A percentile compares a stretch with the other conserved stretches of the same genome.
Evolutionary conservation across 1,140 invertebrate species (phyloP).

Genomic region (Hyles euphorbiae): DNA sequence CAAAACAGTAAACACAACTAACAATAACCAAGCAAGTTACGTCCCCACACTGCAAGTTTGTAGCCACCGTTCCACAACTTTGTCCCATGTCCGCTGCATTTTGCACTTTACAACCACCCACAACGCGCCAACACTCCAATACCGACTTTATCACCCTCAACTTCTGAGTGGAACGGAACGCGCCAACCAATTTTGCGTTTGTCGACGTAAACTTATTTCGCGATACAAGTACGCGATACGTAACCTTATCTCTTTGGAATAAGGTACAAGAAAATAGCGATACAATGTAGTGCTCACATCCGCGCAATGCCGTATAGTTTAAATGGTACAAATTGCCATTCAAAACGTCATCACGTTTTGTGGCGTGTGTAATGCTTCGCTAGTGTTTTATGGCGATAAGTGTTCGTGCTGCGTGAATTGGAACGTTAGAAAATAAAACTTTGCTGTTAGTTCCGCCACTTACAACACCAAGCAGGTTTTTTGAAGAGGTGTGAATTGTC

Average conservation of each 20-base stretch:
- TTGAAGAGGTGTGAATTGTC: no score
- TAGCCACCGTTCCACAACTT: conserved; percentile 29
- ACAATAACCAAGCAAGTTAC: conserved; percentile 22
- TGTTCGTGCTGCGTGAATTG: conserved; percentile 22
- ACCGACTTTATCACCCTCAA: conserved; percentile 11
- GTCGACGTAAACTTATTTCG: neutral
- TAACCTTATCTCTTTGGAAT: conserved; percentile 1
- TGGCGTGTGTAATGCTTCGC: conserved; percentile 16
- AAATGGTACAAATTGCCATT: conserved; percentile 45
- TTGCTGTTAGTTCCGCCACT: no score
- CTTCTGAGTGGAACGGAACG: neutral
- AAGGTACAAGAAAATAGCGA: conserved; percentile 5
- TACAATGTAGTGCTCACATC: conserved; percentile 21
- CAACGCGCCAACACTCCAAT: conserved; percentile 12
- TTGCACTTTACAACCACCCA: conserved; percentile 16
- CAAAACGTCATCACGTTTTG: conserved; percentile 38
- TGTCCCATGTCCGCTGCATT: conserved; percentile 31
- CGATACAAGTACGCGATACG: conserved; percentile 8
- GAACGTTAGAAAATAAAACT: conserved; percentile 4
- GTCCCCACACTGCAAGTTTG: conserved; percentile 34
- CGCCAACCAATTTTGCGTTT: neutral
- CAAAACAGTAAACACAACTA: conserved; percentile 9
- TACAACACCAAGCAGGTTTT: no score
- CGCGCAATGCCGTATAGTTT: conserved; percentile 27
- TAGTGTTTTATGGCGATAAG: conserved; percentile 26